phyloP scores from a whole-genome alignment of 1,140 invertebrate genomes.

The Drosophila kurseongensis region DNA sequence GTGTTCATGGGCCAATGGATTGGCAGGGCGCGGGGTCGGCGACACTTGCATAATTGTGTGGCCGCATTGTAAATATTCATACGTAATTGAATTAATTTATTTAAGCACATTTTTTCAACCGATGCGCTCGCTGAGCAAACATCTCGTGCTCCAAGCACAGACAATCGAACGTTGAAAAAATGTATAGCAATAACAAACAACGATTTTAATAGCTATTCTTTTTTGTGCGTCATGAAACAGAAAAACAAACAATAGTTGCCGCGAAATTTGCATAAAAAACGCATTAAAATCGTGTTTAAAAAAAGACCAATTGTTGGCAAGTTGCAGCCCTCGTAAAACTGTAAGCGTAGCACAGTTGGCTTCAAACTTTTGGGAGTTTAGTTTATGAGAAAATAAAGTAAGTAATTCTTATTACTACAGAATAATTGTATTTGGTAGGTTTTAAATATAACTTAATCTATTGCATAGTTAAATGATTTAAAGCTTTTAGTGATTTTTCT shows the following conservation, averaged over 20 bases:
- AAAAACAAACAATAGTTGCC: constrained; percentile 47
- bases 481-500: too few relatives aligned
- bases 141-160: constrained; percentile 36
- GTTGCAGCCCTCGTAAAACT: constrained; percentile 21
- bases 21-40: constrained; percentile 27
- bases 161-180: constrained; percentile 39
- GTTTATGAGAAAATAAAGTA: not conserved
- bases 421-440: too few relatives aligned
- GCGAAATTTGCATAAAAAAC: constrained; percentile 66
- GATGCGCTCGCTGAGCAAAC: constrained; percentile 33
- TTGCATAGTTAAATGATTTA: too few relatives aligned
- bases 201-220: constrained; percentile 50
- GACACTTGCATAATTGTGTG: constrained; percentile 78
- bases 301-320: constrained; percentile 9
- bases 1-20: constrained; percentile 10
- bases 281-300: constrained; percentile 61
- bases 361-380: not conserved
- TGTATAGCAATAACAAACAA: constrained; percentile 16
- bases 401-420: too few relatives aligned
- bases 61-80: constrained; percentile 72
- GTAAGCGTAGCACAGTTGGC: constrained; percentile 3
- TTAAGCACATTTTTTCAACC: constrained; percentile 49
- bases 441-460: too few relatives aligned
- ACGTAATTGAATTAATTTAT: constrained; percentile 81
- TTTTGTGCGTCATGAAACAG: constrained; percentile 44